Conservation (phyloP, 2,113 vertebrate species). For the Phalacrocorax carbo region DNA sequence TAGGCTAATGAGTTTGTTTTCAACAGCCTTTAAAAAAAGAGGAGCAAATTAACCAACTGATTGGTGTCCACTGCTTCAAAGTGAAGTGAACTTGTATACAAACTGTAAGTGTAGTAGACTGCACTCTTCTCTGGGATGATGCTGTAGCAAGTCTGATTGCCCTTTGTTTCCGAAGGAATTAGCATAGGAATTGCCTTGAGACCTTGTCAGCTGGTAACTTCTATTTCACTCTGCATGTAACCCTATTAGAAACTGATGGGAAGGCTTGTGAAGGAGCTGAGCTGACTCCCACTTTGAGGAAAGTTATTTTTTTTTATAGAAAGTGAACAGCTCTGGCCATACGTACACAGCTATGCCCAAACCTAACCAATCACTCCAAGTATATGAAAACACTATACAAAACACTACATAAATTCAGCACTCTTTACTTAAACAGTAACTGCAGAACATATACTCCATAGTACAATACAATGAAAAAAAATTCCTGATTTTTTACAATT, state of each 20-base stretch:
- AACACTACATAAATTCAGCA: neutral
- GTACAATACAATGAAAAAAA: neutral
- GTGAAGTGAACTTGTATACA: neutral
- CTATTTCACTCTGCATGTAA: neutral
- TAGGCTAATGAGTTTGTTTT: slow-evolving; percentile 36
- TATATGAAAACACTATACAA: neutral
- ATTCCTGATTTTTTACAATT: neutral
- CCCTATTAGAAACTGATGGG: neutral
- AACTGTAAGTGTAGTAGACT: neutral
- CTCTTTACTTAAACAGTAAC: neutral
- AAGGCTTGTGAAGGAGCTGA: neutral
- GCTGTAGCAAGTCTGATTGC: neutral
- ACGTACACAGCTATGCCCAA: neutral
- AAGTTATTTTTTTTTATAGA: neutral
- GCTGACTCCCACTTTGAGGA: neutral
- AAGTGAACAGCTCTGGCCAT: neutral
- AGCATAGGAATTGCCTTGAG: neutral
- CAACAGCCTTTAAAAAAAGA: neutral
- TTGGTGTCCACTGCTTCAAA: neutral
- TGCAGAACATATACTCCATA: neutral
- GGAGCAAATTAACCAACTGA: neutral
- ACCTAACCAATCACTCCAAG: neutral
- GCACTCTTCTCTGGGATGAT: neutral
- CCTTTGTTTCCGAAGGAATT: neutral
- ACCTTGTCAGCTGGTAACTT: neutral